phyloP scores from a whole-genome alignment of 2,888 invertebrate species.

The Ischnura elegans region DNA sequence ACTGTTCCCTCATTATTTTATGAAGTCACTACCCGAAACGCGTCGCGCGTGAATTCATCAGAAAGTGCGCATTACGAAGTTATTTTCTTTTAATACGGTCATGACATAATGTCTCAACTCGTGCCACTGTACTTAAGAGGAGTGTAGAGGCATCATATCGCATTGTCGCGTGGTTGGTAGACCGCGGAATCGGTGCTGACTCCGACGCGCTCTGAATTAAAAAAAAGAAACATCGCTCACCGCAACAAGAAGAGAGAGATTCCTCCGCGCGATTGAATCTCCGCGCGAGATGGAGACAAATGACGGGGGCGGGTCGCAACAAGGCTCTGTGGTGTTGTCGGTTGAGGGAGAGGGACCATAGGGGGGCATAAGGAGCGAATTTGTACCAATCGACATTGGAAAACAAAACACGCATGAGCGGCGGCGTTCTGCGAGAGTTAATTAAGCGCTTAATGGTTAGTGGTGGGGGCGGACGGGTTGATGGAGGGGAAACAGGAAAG shows the following conservation, averaged over 20 bases:
- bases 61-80: too few relatives aligned
- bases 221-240: not conserved
- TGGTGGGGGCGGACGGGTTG: not conserved
- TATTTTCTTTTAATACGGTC: too few relatives aligned
- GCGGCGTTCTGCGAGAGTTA: not conserved
- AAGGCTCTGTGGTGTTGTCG: not conserved
- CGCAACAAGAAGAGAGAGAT: not conserved
- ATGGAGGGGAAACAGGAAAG: slow-evolving; percentile 9
- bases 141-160: not conserved
- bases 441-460: slow-evolving; percentile 18
- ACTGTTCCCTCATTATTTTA: too few relatives aligned
- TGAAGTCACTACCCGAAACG: too few relatives aligned
- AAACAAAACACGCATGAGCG: slow-evolving; percentile 25
- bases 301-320: not conserved
- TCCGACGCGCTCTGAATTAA: not conserved
- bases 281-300: not conserved
- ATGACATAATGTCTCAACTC: too few relatives aligned
- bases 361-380: not conserved
- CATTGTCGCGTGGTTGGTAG: not conserved
- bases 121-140: not conserved
- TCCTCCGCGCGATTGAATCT: not conserved
- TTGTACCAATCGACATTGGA: not conserved
- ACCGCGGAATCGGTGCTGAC: not conserved
- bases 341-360: not conserved
- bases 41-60: too few relatives aligned